Conservation (phyloP, 1,140 invertebrate species). For the Platorchestia sp. region DNA sequence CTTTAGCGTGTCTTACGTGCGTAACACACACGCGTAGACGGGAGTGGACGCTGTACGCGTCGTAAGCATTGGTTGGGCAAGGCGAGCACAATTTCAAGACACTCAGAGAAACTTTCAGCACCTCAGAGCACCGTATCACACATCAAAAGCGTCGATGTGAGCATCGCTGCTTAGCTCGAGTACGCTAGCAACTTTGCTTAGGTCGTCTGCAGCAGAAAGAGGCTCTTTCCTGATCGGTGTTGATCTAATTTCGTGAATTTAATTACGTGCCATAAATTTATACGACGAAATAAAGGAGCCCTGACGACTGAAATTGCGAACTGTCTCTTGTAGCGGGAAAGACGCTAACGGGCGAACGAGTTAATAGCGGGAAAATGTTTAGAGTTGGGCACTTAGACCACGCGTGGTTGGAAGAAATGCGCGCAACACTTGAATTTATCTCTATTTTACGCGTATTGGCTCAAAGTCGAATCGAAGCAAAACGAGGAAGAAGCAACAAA, state of each 20-base stretch:
- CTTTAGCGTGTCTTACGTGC: no score
- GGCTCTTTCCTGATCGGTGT: neutral
- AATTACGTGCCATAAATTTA: neutral
- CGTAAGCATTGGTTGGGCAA: no score
- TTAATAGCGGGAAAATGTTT: constrained; percentile 19
- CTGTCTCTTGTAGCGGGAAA: neutral
- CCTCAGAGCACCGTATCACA: no score
- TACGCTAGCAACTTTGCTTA: neutral
- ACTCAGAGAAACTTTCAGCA: no score
- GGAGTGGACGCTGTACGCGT: no score
- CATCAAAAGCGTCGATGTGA: neutral
- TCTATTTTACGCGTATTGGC: neutral
- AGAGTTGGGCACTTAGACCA: neutral
- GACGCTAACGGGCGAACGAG: neutral
- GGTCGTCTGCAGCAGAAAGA: neutral
- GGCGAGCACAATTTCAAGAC: no score
- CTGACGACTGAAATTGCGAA: neutral
- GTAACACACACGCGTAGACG: no score
- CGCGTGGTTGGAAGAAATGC: neutral
- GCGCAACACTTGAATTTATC: neutral
- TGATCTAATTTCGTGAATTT: neutral
- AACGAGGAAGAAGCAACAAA: neutral
- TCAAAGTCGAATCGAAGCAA: neutral
- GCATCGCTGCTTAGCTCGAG: neutral
- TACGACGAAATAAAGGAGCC: neutral